Conservation (phyloP, 2,888 invertebrate genomes). For the Halictus quadricinctus region DNA sequence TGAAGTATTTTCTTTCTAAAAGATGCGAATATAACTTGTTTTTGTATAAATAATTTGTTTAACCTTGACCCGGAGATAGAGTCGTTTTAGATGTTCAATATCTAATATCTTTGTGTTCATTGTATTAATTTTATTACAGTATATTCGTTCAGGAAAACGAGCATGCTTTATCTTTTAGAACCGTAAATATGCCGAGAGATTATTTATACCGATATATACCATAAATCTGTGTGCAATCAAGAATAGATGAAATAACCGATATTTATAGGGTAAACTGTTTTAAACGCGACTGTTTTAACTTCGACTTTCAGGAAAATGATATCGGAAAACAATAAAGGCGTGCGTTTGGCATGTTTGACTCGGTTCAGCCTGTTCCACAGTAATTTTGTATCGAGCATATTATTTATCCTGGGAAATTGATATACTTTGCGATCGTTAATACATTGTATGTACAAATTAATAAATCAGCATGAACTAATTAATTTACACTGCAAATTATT, state of each 20-base stretch:
- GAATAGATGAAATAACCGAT: slow-evolving; percentile 6
- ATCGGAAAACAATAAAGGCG: slow-evolving; percentile 26
- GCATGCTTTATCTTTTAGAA: neutral
- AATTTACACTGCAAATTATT: neutral
- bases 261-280: slow-evolving; percentile 10
- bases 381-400: slow-evolving; percentile 2
- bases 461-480: neutral
- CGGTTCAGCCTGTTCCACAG: neutral
- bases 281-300: slow-evolving; percentile 13
- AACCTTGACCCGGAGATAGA: neutral
- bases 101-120: neutral
- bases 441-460: neutral
- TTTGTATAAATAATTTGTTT: neutral
- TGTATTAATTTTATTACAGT: neutral
- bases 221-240: neutral
- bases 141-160: neutral
- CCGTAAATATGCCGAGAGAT: neutral
- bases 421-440: neutral
- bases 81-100: neutral
- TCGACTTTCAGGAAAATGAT: slow-evolving; percentile 1
- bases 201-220: neutral
- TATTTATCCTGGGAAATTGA: slow-evolving; percentile 10
- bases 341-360: slow-evolving; percentile 11
- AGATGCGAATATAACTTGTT: no score
- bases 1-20: no score